Evolutionary conservation across 1,140 invertebrate genomes (phyloP), one percentile per base, ranked within the genome.

Genomic region (Cephus cinctus): DNA sequence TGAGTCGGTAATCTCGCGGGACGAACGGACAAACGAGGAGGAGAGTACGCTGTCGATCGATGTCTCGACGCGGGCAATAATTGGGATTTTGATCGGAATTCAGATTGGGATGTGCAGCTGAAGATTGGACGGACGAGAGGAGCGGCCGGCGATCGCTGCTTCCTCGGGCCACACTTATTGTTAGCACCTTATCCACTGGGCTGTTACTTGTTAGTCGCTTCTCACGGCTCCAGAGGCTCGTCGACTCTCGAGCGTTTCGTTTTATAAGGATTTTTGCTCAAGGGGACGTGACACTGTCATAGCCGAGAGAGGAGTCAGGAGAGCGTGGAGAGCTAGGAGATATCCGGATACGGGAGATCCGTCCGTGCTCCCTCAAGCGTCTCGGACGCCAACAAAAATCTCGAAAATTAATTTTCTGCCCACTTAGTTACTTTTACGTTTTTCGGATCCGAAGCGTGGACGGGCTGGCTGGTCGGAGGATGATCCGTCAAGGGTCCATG

Each of bases 171-270:
- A 68, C 63, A 71, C 65, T 74, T n/a, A n/a, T n/a, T n/a, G n/a
- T n/a, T 73, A 73, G 65, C 71, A 73, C 71, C 71, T 74, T 70
- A 68, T 68, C 69, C 71, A 72, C 70, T 73, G n/a, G n/a, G n/a
- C n/a, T n/a, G n/a, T n/a, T n/a, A n/a, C n/a, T n/a, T n/a, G n/a
- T n/a, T 74, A 69, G 69, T 63, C 64, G 59, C 65, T 74, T 58
- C 59, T n/a, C n/a, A n/a, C n/a, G 52, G 61, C 55, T 61, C 56
- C 43, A 49, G 39, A 42, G 52, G 61, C 27, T 31, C 12, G 27
- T 35, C 11, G 30, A n/a, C 6, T 9, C 44, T 41, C 35, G 20
- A 36, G 16, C 12, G 34, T 16, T 19, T 43, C 18, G 21, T 39
- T 47, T 47, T 39, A 47, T 23, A 18, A 38, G 4, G 3, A 14